Evolutionary conservation across 2,113 vertebrate genomes (phyloP).

Genomic region (Podilymbus podiceps): DNA sequence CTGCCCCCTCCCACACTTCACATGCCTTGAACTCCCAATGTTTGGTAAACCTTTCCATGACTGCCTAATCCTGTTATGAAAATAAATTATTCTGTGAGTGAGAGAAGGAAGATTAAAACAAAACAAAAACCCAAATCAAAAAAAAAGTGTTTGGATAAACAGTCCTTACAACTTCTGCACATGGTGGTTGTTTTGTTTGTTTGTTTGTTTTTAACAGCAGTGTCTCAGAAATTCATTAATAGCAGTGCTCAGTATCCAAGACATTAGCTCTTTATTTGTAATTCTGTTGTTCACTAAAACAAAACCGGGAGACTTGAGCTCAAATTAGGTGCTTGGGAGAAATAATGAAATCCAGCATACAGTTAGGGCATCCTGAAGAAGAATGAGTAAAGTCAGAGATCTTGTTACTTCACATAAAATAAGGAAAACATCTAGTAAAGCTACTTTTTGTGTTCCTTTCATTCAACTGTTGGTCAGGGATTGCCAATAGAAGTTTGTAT

Average conservation of each 20-base stretch:
- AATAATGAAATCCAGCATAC: constrained; percentile 43
- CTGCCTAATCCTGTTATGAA: constrained; percentile 78
- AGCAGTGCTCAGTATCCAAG: constrained; percentile 48
- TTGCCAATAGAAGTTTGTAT: constrained; percentile 39
- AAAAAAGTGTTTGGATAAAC: constrained; percentile 62
- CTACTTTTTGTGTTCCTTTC: constrained; percentile 41
- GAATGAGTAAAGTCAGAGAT: constrained; percentile 7
- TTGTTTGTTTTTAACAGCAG: constrained; percentile 1
- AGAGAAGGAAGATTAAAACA: constrained; percentile 70
- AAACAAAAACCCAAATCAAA: background rate
- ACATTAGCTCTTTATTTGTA: constrained; percentile 52
- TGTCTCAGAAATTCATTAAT: constrained; percentile 33
- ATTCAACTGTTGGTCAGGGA: constrained; percentile 56
- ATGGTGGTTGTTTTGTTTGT: background rate
- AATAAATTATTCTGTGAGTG: constrained; percentile 69
- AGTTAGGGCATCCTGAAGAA: constrained; percentile 40
- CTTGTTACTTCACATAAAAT: constrained; percentile 30
- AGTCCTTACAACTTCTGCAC: constrained; percentile 69
- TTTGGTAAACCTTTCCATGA: constrained; percentile 69
- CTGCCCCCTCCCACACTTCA: constrained; percentile 73
- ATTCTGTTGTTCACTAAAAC: constrained; percentile 19
- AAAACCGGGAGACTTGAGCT: constrained; percentile 24
- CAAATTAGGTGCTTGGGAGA: constrained; percentile 26
- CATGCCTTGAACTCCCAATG: constrained; percentile 69
- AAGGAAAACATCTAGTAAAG: constrained; percentile 22